Conservation (phyloP, 2,888 invertebrate species). For the Apamea anceps region DNA sequence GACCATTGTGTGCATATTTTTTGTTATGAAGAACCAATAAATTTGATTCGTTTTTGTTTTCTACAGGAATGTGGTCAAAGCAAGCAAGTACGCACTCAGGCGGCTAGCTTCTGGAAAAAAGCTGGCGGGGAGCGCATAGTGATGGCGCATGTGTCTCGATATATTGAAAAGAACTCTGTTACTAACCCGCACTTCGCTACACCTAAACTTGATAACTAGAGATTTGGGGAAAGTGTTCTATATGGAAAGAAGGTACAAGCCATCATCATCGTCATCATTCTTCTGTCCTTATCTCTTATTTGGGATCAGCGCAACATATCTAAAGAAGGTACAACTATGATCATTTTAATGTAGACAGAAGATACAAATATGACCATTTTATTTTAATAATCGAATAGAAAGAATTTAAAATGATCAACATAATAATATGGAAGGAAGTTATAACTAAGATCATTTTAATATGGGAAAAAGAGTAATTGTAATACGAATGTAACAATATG, state of each 20-base stretch:
- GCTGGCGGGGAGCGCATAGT: slow-evolving; percentile 79
- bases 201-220: slow-evolving; percentile 54
- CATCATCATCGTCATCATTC: not conserved
- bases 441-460: not conserved
- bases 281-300: too few species aligned
- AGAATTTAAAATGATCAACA: not conserved
- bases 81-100: slow-evolving; percentile 68
- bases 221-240: not conserved
- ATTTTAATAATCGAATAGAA: not conserved
- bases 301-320: too few species aligned
- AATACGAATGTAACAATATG: not conserved
- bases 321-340: not conserved
- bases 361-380: not conserved
- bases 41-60: not conserved
- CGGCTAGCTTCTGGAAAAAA: slow-evolving; percentile 75
- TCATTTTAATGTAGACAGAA: not conserved
- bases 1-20: not conserved
- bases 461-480: not conserved
- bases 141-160: slow-evolving; percentile 74
- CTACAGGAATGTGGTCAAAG: slow-evolving; percentile 84
- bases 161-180: slow-evolving; percentile 74
- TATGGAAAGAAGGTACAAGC: not conserved
- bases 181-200: slow-evolving; percentile 81
- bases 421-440: not conserved
- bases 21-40: not conserved